Conservation (phyloP, 2,113 vertebrate species). For the Ctenomys sociabilis region DNA sequence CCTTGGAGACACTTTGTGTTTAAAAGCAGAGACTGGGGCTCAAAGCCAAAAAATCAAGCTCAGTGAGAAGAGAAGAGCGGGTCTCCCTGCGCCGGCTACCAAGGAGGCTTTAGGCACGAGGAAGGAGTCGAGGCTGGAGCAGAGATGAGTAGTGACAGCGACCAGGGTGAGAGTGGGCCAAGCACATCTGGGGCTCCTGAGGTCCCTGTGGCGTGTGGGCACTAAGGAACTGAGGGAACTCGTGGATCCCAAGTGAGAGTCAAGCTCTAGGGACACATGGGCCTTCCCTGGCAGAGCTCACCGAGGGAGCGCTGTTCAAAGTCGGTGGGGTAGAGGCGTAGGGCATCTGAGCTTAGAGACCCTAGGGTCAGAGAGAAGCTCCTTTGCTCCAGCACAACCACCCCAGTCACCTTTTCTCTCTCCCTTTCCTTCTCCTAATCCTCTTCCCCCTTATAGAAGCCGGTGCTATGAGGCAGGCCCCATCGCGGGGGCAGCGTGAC, state of each 20-base stretch:
- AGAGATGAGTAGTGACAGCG: background rate
- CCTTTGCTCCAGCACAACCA: background rate
- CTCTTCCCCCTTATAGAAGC: constrained; percentile 9
- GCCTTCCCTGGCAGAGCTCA: background rate
- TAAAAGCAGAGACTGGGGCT: background rate
- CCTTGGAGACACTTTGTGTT: background rate
- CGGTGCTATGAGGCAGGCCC: constrained; percentile 52
- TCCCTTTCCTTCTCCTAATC: background rate
- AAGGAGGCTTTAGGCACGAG: rapidly evolving
- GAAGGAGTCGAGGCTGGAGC: background rate
- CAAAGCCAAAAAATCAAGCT: background rate
- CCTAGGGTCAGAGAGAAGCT: too few relatives aligned
- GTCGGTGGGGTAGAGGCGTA: background rate
- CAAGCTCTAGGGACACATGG: background rate
- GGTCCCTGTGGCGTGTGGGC: too few relatives aligned
- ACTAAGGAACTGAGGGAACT: too few relatives aligned
- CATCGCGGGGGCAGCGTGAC: background rate
- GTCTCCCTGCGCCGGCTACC: background rate
- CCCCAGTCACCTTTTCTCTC: too few relatives aligned
- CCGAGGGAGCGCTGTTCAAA: background rate
- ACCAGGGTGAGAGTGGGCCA: background rate
- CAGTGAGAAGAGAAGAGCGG: background rate
- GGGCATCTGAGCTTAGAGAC: background rate
- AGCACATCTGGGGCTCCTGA: background rate
- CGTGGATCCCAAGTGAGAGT: background rate